phyloP scores from a whole-genome alignment of 2,113 vertebrate genomes.

The Pangasianodon gigas region DNA sequence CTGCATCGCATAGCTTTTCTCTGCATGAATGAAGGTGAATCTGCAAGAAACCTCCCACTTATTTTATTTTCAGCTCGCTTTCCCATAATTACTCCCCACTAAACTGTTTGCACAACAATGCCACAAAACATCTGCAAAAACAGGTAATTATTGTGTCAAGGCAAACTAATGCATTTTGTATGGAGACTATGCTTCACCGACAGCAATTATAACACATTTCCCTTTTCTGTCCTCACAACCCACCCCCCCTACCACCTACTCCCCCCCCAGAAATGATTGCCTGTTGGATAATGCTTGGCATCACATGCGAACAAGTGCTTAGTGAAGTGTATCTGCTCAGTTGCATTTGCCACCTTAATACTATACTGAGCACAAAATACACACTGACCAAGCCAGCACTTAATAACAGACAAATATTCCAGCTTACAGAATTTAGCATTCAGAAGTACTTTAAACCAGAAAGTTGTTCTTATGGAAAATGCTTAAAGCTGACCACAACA shows the following conservation, averaged over 20 bases:
- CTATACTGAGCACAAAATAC: constrained; percentile 72
- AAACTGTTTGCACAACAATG: constrained; percentile 94
- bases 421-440: constrained; percentile 2
- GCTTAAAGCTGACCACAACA: neutral
- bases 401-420: neutral
- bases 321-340: constrained; percentile 69
- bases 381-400: constrained; percentile 21
- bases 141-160: constrained; percentile 95
- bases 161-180: constrained; percentile 93
- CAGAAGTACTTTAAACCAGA: neutral
- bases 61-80: constrained; percentile 92
- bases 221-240: constrained; percentile 58
- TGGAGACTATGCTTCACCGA: constrained; percentile 86
- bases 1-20: constrained; percentile 79
- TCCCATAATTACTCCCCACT: constrained; percentile 87
- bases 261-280: constrained; percentile 82
- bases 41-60: constrained; percentile 87
- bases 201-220: constrained; percentile 94
- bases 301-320: constrained; percentile 81
- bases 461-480: neutral
- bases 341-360: constrained; percentile 79
- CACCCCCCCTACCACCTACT: constrained; percentile 41
- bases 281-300: constrained; percentile 75
- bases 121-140: constrained; percentile 95
- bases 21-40: constrained; percentile 91